These are phyloP conservation scores for Andinoacara biseriatus DNA, from an alignment of 2,113 vertebrate genomes.

Conservation along the genomic window DNA sequence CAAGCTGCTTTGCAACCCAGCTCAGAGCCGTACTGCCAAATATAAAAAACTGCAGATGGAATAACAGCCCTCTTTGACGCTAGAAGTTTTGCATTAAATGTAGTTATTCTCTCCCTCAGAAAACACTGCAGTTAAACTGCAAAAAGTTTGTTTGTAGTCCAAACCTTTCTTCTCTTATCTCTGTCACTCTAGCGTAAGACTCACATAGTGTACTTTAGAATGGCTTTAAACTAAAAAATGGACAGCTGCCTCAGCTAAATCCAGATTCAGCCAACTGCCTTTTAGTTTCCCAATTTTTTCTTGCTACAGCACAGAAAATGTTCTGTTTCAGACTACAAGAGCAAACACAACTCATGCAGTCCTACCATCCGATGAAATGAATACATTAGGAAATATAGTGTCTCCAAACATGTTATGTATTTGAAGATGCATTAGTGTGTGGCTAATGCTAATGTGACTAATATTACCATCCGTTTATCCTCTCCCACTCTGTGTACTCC, in stretches of 20 bases:
- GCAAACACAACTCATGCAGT: fast-evolving
- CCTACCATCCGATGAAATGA: not conserved
- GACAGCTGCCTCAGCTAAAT: not conserved
- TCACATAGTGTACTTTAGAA: not conserved
- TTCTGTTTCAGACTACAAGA: fast-evolving
- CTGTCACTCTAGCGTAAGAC: not conserved
- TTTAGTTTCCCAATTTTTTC: not conserved
- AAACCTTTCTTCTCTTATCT: fast-evolving
- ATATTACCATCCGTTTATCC: fast-evolving
- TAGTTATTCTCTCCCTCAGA: not conserved
- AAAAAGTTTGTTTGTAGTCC: not conserved
- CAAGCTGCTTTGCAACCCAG: not conserved
- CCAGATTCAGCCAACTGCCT: not conserved
- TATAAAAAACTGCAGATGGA: not conserved
- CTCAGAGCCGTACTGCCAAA: not conserved
- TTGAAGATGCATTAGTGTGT: not conserved
- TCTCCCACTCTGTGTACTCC: not conserved
- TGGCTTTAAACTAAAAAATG: not conserved
- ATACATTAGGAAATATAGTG: not conserved
- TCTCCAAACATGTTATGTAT: not conserved
- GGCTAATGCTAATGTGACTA: not conserved
- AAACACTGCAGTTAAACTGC: not conserved
- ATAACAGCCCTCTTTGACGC: not conserved
- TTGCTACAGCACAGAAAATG: not conserved
- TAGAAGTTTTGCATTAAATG: not conserved